Conservation (phyloP, 1,140 invertebrate species). For the Penaeus indicus region DNA sequence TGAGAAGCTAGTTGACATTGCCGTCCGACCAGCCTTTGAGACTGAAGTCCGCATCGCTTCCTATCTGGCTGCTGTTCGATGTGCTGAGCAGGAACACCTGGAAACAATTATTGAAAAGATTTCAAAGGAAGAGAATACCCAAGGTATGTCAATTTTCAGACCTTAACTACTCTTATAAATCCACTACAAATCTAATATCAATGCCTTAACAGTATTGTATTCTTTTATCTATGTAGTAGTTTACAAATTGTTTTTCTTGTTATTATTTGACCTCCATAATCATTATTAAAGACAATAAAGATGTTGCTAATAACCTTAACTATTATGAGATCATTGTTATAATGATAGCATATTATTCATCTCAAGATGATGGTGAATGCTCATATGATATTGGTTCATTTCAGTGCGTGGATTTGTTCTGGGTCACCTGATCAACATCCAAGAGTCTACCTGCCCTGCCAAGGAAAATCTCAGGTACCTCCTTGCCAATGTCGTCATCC, state of each 20-base stretch:
- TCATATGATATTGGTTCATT: neutral
- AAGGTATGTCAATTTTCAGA: constrained; percentile 10
- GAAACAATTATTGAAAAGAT: constrained; percentile 30
- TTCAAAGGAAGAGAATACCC: constrained; percentile 43
- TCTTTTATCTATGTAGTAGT: too few relatives aligned
- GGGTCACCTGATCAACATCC: constrained; percentile 1
- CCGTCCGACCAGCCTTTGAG: constrained; percentile 2
- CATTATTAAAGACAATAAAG: too few relatives aligned
- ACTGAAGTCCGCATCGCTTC: constrained; percentile 51
- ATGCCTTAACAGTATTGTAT: too few relatives aligned
- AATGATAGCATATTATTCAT: neutral
- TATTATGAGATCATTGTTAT: too few relatives aligned
- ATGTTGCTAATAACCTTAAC: too few relatives aligned
- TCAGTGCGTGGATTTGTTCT: constrained; percentile 10
- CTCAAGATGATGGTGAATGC: neutral
- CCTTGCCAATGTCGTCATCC: constrained; percentile 16
- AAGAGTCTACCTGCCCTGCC: neutral
- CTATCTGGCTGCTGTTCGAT: constrained; percentile 40
- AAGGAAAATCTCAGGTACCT: constrained; percentile 3
- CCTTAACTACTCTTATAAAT: neutral
- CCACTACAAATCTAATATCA: too few relatives aligned
- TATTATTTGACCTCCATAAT: too few relatives aligned
- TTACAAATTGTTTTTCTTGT: too few relatives aligned
- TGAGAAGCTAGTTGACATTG: constrained; percentile 5
- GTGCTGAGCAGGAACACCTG: constrained; percentile 46